Base-by-base conservation (phyloP, 2,797 vertebrate species). In the Capromys pilorides region DNA sequence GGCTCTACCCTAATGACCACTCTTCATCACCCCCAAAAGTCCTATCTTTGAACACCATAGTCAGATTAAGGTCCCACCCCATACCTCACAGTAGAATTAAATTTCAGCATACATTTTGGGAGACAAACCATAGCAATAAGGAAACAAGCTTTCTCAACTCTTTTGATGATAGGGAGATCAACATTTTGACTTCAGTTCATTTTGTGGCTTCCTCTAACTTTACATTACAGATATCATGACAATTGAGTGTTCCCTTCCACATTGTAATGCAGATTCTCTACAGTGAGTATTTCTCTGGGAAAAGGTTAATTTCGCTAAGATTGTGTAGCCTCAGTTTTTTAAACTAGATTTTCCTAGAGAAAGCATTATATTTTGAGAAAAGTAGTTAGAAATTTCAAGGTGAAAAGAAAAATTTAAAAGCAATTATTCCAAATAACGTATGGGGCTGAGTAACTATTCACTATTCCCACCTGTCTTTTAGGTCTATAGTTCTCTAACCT, bases 351-450 rank as follows among this genome's bases (percentile, higher is more conserved):
- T 88, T 91, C 31, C 81, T 77, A 39, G 49, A 67, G n/a, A 86
- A 88, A 86, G 49, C 4, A 75, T 79, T 24, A 78, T 36, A 26
- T 66, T 81, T 88, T 86, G 36, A 88, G 67, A 88, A 93, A 62
- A 93, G 24, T 36, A n/a, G 51, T 94, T 75, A 54, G 62, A 80
- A 80, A 88, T 91, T 92, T 22, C 28, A 75, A 14, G 24, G 5
- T 28, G 12, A 75, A 75, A 75, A 26, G 59, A 91, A 94, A 54
- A 93, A 28, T 16, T 22, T 85, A 64, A 88, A 62, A 54, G 67
- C 69, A 85, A 86, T 91, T 85, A 90, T 69, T 92, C 36, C 64
- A 78, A 82, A 59, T 92, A 61, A 26, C 19, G 19, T 80, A 81
- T 69, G 78, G 45, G 69, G 22, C 4, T 33, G 71, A 33, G 33